Evolutionary conservation across 23 tunicate species (phyloP).

Genomic region (Aplidium turbinatum): DNA sequence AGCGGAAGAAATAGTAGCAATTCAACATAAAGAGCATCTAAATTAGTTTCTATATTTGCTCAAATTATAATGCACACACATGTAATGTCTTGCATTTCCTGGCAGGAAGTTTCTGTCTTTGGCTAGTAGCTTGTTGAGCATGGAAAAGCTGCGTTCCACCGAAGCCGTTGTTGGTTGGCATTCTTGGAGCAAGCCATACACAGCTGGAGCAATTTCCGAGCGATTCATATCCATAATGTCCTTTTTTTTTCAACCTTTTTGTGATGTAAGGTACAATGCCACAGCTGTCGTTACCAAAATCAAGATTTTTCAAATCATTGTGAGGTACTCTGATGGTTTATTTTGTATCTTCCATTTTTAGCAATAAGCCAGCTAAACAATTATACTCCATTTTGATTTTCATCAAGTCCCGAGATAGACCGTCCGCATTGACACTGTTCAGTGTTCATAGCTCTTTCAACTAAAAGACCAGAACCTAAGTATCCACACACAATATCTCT

Average conservation of each 20-base stretch:
- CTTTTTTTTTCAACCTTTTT: neutral
- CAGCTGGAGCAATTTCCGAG: constrained; percentile 7
- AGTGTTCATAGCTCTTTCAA: constrained; percentile 4
- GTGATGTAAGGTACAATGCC: neutral
- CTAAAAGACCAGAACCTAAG: neutral
- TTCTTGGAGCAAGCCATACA: constrained; percentile 13
- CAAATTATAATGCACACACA: constrained; percentile 11
- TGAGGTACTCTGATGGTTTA: neutral
- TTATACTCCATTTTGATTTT: constrained; percentile 8
- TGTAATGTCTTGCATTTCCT: constrained; percentile 4
- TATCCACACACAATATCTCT: neutral
- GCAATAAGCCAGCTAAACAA: neutral
- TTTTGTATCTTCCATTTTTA: constrained; percentile 3
- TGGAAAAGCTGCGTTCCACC: constrained; percentile 24
- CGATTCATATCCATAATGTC: constrained; percentile 1
- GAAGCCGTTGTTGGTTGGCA: constrained; percentile 32
- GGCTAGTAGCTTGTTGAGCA: constrained; percentile 24
- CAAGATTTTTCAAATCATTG: constrained; percentile 4
- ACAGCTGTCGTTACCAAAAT: constrained; percentile 13
- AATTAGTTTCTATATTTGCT: neutral
- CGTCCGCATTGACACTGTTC: neutral
- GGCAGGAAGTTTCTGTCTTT: constrained; percentile 18
- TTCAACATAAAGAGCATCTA: neutral
- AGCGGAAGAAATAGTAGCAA: constrained; percentile 3
- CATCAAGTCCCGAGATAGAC: neutral